phyloP scores from a whole-genome alignment of 2,888 invertebrate species.

The Caenorhabditis sp. region DNA sequence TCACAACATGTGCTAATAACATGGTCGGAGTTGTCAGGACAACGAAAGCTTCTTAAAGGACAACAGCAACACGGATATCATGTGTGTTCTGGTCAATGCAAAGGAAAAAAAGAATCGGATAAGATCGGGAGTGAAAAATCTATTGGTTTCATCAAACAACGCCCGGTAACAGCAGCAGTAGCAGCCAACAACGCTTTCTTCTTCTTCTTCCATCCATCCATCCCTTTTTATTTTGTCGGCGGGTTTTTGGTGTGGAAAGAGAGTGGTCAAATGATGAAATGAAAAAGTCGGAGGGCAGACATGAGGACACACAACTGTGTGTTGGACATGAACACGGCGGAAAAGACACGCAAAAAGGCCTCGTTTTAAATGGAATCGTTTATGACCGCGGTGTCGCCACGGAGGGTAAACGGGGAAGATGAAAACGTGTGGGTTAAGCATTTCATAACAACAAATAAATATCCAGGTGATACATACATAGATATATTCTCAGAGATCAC shows the following conservation, averaged over 20 bases:
- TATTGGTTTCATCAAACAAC: slow-evolving; percentile 33
- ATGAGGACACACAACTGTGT: slow-evolving; percentile 40
- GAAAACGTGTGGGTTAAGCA: not conserved
- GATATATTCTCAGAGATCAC: not conserved
- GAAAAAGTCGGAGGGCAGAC: not conserved
- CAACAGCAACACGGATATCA: too few species aligned
- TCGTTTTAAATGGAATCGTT: slow-evolving; percentile 21
- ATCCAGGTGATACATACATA: too few species aligned
- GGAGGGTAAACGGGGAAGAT: not conserved
- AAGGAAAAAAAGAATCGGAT: slow-evolving; percentile 24
- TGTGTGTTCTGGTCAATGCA: slow-evolving; percentile 31
- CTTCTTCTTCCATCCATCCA: not conserved
- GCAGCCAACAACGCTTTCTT: slow-evolving; percentile 29
- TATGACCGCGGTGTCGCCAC: slow-evolving; percentile 23
- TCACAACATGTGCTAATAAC: too few species aligned
- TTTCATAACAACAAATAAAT: slow-evolving; percentile 1
- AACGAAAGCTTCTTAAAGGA: too few species aligned
- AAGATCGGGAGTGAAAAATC: slow-evolving; percentile 35
- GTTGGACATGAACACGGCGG: slow-evolving; percentile 9
- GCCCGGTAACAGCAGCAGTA: too few species aligned
- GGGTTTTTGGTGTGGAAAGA: not conserved
- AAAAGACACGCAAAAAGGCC: slow-evolving; percentile 11
- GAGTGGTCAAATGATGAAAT: slow-evolving; percentile 19
- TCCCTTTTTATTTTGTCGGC: slow-evolving; percentile 5
- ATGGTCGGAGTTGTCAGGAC: too few species aligned